phyloP scores from a whole-genome alignment of 2,797 vertebrate species.

The Pangasius djambal region DNA sequence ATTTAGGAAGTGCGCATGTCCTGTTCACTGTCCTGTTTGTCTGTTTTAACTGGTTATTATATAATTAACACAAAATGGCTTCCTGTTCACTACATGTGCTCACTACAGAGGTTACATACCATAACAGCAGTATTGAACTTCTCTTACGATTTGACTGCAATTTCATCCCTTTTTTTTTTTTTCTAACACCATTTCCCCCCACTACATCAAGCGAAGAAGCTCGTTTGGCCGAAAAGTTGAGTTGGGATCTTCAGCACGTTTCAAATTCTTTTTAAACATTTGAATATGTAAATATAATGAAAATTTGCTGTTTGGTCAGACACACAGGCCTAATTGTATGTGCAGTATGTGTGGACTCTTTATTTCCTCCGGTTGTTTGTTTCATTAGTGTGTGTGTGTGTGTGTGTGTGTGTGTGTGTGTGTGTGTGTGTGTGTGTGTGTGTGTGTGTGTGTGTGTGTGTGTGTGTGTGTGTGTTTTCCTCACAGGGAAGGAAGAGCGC shows the following conservation, averaged over 20 bases:
- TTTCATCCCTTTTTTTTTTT: background rate
- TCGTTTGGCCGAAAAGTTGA: background rate
- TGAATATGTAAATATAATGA: conserved; percentile 15
- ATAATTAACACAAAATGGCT: background rate
- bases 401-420: conserved; percentile 3
- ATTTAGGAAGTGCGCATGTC: background rate
- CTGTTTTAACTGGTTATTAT: background rate
- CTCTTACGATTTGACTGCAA: background rate
- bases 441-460: conserved; percentile 28
- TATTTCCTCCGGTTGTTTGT: background rate
- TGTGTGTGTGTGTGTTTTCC: conserved; percentile 44
- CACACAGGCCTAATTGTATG: no score
- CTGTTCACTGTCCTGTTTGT: background rate
- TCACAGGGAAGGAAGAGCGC: conserved; percentile 85
- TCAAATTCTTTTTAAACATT: background rate
- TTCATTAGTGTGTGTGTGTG: background rate
- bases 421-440: conserved; percentile 52
- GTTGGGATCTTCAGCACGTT: background rate
- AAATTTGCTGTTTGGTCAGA: conserved; percentile 8
- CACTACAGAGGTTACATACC: background rate
- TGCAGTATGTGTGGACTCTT: background rate
- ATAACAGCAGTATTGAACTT: background rate
- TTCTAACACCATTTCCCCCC: background rate
- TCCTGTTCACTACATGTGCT: background rate
- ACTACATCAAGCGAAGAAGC: background rate